Evolutionary conservation across 2,888 invertebrate genomes (phyloP), one percentile per base, ranked within the genome.

Genomic region (Steinernema hermaphroditum): DNA sequence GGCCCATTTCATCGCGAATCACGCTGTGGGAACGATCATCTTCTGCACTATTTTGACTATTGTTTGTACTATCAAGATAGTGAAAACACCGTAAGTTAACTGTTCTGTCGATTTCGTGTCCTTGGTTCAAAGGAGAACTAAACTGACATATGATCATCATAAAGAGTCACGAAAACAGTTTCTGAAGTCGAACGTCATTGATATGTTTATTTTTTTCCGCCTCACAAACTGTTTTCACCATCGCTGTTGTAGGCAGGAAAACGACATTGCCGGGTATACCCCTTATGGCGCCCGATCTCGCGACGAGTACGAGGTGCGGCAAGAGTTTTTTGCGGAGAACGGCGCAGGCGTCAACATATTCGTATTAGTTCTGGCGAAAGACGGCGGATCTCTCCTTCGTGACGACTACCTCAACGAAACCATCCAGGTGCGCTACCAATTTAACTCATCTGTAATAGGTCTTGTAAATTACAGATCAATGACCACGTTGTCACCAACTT

Each of bases 201-300:
- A n/a, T n/a, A n/a, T n/a, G n/a, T n/a, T n/a, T n/a, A n/a, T n/a
- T n/a, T n/a, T n/a, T n/a, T n/a, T n/a, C n/a, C n/a, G n/a, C n/a
- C n/a, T n/a, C n/a, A n/a, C n/a, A n/a, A n/a, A n/a, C n/a, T n/a
- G n/a, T n/a, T n/a, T n/a, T n/a, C n/a, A n/a, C n/a, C n/a, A n/a
- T n/a, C n/a, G n/a, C n/a, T n/a, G n/a, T 74, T 76, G 71, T 37
- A 81, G 77, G 0, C 76, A 77, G 19, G 54, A 79, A 46, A 82
- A 82, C 72, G 82, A 82, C 74, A 82, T 84, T 74, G 82, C 82
- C 16, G 84, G 84, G 14, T 84, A 83, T 72, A 83, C 84, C 24
- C 84, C 84, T 1, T 82, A 83, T 54, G 84, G 84, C 41, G 80
- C 84, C 0, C 54, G 77, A 1, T 78, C 78, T 29, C 22, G 22